Percentiles rank a stretch among this genome's conserved stretches.
Evolutionary conservation across 2,888 invertebrate species (phyloP).

Genomic region (Cyaniris semiargus): DNA sequence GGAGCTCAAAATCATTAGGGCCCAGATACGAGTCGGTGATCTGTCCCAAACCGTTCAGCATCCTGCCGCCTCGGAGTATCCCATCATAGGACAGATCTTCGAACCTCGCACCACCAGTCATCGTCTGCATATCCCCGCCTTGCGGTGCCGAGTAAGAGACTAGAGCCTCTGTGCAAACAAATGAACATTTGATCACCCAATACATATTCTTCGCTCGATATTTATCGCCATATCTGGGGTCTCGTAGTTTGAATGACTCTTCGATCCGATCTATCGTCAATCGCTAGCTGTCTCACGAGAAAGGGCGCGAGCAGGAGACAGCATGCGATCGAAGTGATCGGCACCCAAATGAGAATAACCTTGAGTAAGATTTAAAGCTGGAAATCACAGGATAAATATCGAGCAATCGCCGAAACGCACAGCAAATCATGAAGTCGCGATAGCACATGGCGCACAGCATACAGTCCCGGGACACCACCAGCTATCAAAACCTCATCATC

Average conservation of each 20-base stretch:
- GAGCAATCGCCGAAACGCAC: slow-evolving; percentile 31
- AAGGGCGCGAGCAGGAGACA: background rate
- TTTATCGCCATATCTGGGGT: background rate
- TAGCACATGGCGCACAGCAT: slow-evolving; percentile 51
- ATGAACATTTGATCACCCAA: background rate
- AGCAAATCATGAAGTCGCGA: slow-evolving; percentile 36
- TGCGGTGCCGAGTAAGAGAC: slow-evolving; percentile 84
- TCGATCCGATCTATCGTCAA: background rate
- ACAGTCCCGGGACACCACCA: slow-evolving; percentile 59
- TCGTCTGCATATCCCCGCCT: slow-evolving; percentile 82
- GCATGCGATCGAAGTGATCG: background rate
- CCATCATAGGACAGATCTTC: slow-evolving; percentile 92
- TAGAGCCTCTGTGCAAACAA: slow-evolving; percentile 81
- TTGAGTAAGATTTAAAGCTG: background rate
- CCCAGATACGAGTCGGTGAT: slow-evolving; percentile 88
- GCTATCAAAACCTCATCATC: slow-evolving; percentile 49
- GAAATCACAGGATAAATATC: background rate
- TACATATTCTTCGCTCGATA: background rate
- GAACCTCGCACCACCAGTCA: slow-evolving; percentile 84
- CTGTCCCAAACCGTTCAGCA: slow-evolving; percentile 89
- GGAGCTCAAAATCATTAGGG: slow-evolving; percentile 83
- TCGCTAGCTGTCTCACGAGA: too few species aligned
- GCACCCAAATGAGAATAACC: too few species aligned
- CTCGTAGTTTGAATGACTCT: background rate
- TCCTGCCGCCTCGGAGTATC: slow-evolving; percentile 71